Evolutionary conservation across 2,888 invertebrate genomes (phyloP), one percentile per base, ranked within the genome.

Genomic region (Molorchus minor): DNA sequence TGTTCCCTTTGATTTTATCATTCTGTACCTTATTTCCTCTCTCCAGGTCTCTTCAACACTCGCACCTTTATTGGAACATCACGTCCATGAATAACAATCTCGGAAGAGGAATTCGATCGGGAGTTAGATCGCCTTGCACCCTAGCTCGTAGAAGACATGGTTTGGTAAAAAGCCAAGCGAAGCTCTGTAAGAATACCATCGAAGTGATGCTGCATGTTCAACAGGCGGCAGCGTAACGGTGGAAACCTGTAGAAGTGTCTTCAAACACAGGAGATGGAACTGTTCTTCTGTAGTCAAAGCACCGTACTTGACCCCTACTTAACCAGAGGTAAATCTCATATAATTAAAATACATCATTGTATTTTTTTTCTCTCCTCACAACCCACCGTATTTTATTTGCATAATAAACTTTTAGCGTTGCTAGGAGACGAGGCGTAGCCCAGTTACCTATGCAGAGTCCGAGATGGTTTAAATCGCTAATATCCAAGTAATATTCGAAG

Each of bases 191-290:
- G 56, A 83, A 85, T n/a, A 84, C 86, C 67, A 85, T 87, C 61
- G 86, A 87, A 62, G 84, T 87, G 67, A 92, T 94, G 91, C 86
- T 88, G 47, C 88, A 89, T 73, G 86, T 93, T 59, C 88, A 88
- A n/a, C 84, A 86, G 47, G 92, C 93, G 0, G 90, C 92, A 2
- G 82, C 84, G 33, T 88, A 57, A 86, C 92, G 3, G 84, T 87
- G 47, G 81, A 85, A 61, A 87, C 89, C 45, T 94, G 93, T 79
- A 88, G 88, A 77, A 81, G 84, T 64, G 84, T 89, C 17, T 91
- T 93, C 80, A 83, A 84, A 19, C 86, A 90, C 71, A 84, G 91
- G 62, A 82, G 93, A 58, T 94, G 93, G 93, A 93, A 94, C 81
- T 94, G 93, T 81, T 90, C 91, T 58, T 88, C 91, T 40, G 84